Base-by-base conservation (phyloP, 2,113 vertebrate species). In the Gymnorhina tibicen region DNA sequence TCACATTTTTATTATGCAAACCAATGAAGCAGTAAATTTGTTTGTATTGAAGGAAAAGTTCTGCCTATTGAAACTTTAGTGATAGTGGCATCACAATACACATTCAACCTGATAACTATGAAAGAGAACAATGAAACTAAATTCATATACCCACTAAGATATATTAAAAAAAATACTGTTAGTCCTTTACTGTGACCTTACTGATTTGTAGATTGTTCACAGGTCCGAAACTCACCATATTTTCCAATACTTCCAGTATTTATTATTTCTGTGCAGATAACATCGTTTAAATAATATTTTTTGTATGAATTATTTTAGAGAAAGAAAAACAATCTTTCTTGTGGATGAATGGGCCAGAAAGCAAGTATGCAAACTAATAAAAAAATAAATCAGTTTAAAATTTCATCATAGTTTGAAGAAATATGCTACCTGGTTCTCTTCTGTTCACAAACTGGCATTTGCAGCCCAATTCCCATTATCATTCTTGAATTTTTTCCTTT, bases 1-100 rank as follows among this genome's bases (percentile, higher is more conserved):
- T 93, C 95, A 93, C 60, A 95, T 97, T 98, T 98, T 97, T 97
- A 97, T 96, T 92, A 84, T 69, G 91, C 63, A 97, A 97, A 84
- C 85, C 96, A 97, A 95, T 83, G 93, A 96, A 96, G 96, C 97
- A 96, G 97, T 92, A 96, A 93, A 98, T 97, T 92, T 94, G 63
- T 76, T 97, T 89, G 68, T 90, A 97, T 97, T 59, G 37, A 97
- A 97, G 66, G 93, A 94, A 91, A 85, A 96, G 95, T 94, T 97
- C 96, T 94, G 72, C 46, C 73, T 44, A 47, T 73, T 90, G 87
- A 96, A 95, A 93, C 85, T 91, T 91, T 39, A 96, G 93, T 85
- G 81, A 84, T 66, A 82, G 41, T n/a, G 37, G 49, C 85, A 91
- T 84, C 89, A 86, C 66, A 94, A 86, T 83, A 82, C 86, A 87